phyloP scores from a whole-genome alignment of 2,888 invertebrate species.

The Liodrosophila aerea region DNA sequence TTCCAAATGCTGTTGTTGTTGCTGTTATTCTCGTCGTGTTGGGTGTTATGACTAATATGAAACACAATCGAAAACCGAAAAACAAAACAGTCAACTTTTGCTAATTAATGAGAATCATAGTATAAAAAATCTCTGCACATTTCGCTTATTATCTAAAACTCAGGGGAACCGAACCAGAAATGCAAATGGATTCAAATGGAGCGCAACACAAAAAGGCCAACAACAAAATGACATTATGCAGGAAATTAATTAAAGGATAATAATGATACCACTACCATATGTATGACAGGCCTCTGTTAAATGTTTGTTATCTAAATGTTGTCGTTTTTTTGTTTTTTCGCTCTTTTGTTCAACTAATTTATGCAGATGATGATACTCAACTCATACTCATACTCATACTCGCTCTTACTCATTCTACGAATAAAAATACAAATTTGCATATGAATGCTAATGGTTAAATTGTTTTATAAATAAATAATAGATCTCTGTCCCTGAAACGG shows the following conservation, averaged over 20 bases:
- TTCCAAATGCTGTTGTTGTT: too few relatives aligned
- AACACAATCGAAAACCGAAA: slow-evolving; percentile 32
- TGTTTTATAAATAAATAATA: slow-evolving; percentile 67
- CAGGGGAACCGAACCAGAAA: slow-evolving; percentile 45
- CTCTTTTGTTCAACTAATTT: slow-evolving; percentile 51
- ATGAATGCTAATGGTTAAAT: slow-evolving; percentile 61
- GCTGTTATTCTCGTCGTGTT: too few relatives aligned
- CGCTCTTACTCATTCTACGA: slow-evolving; percentile 41
- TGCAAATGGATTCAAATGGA: background rate
- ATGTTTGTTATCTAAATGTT: slow-evolving; percentile 66
- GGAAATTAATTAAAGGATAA: slow-evolving; percentile 74
- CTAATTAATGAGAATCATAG: background rate
- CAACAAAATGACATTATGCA: slow-evolving; percentile 53
- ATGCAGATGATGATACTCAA: slow-evolving; percentile 41
- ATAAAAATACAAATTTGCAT: slow-evolving; percentile 72
- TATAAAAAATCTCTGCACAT: slow-evolving; percentile 53
- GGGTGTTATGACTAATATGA: slow-evolving; percentile 14
- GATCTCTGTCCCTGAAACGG: slow-evolving; percentile 42
- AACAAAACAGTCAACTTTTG: background rate
- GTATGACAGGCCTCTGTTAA: slow-evolving; percentile 44
- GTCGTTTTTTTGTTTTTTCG: slow-evolving; percentile 22
- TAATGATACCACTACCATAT: slow-evolving; percentile 40
- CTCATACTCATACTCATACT: too few relatives aligned
- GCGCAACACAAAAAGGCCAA: slow-evolving; percentile 3
- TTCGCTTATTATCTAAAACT: slow-evolving; percentile 66